Evolutionary conservation across 2,888 invertebrate species (phyloP).

Genomic region (Odontothrips loti): DNA sequence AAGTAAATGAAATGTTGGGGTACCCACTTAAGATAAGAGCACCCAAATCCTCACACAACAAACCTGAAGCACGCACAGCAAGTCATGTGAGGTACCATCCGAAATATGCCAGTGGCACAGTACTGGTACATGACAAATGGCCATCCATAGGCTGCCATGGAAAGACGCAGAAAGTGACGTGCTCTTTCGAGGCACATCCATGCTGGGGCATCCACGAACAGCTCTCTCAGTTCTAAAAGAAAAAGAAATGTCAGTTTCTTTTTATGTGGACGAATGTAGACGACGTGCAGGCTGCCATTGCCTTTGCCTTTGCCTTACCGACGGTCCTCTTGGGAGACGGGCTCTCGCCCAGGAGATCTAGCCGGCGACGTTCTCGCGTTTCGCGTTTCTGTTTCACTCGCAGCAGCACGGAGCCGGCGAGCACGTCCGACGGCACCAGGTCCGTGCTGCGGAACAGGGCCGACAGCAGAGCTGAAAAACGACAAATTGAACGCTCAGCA

Average conservation of each 20-base stretch:
- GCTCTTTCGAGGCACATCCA: constrained; percentile 81
- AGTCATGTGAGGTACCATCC: constrained; percentile 61
- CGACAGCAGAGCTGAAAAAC: constrained; percentile 60
- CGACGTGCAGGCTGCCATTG: too few species aligned
- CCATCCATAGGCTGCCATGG: constrained; percentile 85
- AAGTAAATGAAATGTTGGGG: constrained; percentile 30
- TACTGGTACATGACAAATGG: constrained; percentile 75
- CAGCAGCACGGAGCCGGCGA: constrained; percentile 81
- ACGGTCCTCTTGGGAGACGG: constrained; percentile 64
- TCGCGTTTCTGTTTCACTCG: constrained; percentile 70
- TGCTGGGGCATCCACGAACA: constrained; percentile 61
- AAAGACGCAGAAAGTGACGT: constrained; percentile 70
- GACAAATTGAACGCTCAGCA: constrained; percentile 32
- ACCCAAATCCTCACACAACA: constrained; percentile 38
- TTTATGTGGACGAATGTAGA: too few species aligned
- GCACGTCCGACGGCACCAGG: constrained; percentile 81
- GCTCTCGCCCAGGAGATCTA: constrained; percentile 56
- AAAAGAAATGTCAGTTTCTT: constrained; percentile 21
- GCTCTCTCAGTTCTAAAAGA: constrained; percentile 51
- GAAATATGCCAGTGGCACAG: constrained; percentile 69
- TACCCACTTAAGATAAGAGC: constrained; percentile 7
- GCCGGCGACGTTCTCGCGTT: constrained; percentile 64
- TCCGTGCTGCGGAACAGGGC: constrained; percentile 79
- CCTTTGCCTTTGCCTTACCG: constrained; percentile 47
- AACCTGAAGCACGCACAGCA: constrained; percentile 70